Percentiles rank a stretch among this genome's conserved stretches.
Evolutionary conservation across 2,113 vertebrate species (phyloP).

Genomic region (Antigone vipio): DNA sequence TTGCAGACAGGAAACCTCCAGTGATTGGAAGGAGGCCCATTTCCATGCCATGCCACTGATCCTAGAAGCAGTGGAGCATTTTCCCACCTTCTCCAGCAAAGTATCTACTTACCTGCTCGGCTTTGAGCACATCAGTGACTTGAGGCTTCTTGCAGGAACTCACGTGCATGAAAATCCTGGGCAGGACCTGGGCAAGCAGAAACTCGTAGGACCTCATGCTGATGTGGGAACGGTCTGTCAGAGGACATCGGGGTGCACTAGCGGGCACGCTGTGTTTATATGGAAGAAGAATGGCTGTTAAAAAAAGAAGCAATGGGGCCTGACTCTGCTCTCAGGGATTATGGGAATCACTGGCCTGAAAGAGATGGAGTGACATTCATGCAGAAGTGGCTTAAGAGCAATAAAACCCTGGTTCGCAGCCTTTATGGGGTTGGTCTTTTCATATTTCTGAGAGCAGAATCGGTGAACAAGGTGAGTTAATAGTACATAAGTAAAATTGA

Average conservation of each 20-base stretch:
- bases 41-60: neutral
- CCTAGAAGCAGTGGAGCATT: neutral
- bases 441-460: slow-evolving; percentile 22
- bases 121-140: neutral
- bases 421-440: neutral
- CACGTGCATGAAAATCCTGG: neutral
- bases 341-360: neutral
- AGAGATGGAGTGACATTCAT: neutral
- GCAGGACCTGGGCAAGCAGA: neutral
- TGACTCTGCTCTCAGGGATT: neutral
- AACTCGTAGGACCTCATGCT: neutral
- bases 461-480: slow-evolving; percentile 38
- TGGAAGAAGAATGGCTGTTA: neutral
- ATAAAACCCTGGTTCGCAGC: neutral
- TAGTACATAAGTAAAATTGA: slow-evolving; percentile 56
- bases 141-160: neutral
- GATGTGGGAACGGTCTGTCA: neutral
- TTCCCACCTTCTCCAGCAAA: neutral
- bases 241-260: neutral
- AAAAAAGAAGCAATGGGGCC: neutral
- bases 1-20: neutral
- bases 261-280: neutral
- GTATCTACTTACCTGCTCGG: neutral
- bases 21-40: neutral
- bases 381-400: neutral